Percentiles rank a stretch among this genome's conserved stretches.
These are phyloP conservation scores for Emys orbicularis DNA, from an alignment of 2,797 vertebrate species.

Conservation along the genomic window DNA sequence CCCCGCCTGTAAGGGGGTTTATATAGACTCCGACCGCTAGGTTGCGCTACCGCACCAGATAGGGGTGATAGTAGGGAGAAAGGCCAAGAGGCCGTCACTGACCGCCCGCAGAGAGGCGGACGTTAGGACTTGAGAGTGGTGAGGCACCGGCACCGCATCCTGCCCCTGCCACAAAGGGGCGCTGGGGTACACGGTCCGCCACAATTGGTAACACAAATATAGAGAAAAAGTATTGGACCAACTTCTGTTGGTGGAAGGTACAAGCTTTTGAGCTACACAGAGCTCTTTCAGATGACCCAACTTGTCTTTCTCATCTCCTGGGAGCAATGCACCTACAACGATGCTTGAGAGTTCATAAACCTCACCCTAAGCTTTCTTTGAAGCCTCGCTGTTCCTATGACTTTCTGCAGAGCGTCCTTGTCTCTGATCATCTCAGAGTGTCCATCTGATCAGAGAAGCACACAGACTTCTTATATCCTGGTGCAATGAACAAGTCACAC, in stretches of 20 bases:
- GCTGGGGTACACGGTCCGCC: too few relatives aligned
- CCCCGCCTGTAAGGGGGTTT: too few relatives aligned
- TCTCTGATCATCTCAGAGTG: not conserved
- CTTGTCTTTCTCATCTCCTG: not conserved
- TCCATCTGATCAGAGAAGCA: rapidly evolving
- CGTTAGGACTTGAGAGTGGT: too few relatives aligned
- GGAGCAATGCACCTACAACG: not conserved
- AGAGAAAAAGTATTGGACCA: not conserved
- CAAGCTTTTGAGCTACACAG: not conserved
- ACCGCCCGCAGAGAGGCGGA: too few relatives aligned
- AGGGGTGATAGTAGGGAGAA: too few relatives aligned
- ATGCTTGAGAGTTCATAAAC: not conserved
- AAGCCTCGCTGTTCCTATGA: not conserved
- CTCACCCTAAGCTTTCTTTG: not conserved
- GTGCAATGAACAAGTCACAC: not conserved
- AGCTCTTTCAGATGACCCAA: not conserved
- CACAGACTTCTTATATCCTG: not conserved
- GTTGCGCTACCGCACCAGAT: too few relatives aligned
- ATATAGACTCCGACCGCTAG: too few relatives aligned
- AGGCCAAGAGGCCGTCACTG: too few relatives aligned
- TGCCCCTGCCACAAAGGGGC: too few relatives aligned
- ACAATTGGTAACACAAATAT: not conserved
- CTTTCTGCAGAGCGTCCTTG: not conserved
- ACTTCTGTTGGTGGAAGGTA: not conserved
- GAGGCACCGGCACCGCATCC: too few relatives aligned